A percentile compares a stretch with the other conserved stretches of the same genome.
Conservation (phyloP, 1,140 invertebrate species). For the Cecropterus lyciades region DNA sequence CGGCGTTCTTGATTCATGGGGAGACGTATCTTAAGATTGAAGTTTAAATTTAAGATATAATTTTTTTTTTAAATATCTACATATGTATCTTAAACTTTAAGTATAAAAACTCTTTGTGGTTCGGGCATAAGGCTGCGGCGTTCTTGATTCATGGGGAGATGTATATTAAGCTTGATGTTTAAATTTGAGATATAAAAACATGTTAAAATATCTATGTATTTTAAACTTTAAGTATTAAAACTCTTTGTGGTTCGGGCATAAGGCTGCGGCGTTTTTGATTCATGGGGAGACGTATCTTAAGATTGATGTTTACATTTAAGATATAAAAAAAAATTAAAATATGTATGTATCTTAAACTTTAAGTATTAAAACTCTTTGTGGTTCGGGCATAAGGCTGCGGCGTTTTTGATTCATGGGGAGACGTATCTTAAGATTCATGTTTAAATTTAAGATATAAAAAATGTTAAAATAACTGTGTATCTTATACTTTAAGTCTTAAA, state of each 20-base stretch:
- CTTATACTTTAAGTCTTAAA: no score
- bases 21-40: background rate
- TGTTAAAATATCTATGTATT: background rate
- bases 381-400: background rate
- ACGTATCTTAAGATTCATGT: background rate
- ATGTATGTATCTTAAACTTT: background rate
- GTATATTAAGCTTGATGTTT: background rate
- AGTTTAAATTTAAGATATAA: background rate
- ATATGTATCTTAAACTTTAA: background rate
- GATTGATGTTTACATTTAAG: background rate
- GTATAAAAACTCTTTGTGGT: background rate
- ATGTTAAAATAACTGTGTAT: background rate
- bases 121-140: background rate
- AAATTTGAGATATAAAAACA: no score
- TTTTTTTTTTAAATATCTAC: no score
- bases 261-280: slow-evolving; percentile 1
- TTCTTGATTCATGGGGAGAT: background rate
- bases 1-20: background rate
- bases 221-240: no score
- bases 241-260: no score
- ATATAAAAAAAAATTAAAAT: background rate
- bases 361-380: background rate
- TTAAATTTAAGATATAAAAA: background rate
- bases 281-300: slow-evolving; percentile 1
- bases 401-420: background rate